Conservation (phyloP, 2,113 vertebrate genomes). For the Lepidothrix coronata region DNA sequence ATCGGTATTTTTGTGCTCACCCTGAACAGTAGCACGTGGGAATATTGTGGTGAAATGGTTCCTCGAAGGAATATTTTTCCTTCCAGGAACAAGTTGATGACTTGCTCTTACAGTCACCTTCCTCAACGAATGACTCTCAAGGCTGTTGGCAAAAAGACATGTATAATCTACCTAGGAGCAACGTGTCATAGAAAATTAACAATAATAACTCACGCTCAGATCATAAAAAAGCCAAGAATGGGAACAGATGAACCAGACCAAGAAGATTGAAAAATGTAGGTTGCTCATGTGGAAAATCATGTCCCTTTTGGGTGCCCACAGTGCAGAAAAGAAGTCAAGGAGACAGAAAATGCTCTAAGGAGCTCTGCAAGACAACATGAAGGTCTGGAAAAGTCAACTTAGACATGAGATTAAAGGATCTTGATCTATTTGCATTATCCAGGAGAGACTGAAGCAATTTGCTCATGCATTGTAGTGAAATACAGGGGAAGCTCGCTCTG, state of each 20-base stretch:
- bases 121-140: background rate
- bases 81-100: background rate
- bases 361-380: background rate
- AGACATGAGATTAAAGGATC: background rate
- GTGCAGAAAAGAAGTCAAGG: background rate
- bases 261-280: background rate
- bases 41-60: background rate
- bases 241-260: background rate
- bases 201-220: background rate
- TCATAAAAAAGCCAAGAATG: background rate
- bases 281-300: background rate
- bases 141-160: background rate
- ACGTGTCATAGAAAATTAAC: background rate
- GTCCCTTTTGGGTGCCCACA: background rate
- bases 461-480: background rate
- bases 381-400: background rate
- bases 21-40: background rate
- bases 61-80: background rate
- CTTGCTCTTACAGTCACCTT: background rate
- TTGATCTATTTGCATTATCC: background rate
- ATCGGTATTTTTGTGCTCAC: background rate
- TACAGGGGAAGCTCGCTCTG: background rate
- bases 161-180: background rate
- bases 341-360: background rate
- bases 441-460: background rate